Conservation (phyloP, 2,888 invertebrate species). For the Molorchus minor region DNA sequence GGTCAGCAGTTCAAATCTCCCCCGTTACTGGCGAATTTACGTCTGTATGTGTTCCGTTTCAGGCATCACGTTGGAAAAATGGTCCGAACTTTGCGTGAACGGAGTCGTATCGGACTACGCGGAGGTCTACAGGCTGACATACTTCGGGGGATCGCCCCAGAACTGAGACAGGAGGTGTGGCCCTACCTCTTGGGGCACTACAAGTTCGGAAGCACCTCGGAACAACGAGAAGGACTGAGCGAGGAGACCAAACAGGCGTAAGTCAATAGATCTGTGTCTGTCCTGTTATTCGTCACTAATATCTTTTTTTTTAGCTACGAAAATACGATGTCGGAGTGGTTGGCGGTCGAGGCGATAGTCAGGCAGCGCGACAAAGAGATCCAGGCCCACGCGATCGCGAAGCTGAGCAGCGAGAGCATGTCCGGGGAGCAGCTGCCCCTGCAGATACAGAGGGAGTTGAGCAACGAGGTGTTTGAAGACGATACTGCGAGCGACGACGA, state of each 20-base stretch:
- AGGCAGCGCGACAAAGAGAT: slow-evolving; percentile 82
- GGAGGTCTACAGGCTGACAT: slow-evolving; percentile 84
- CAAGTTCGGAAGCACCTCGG: slow-evolving; percentile 76
- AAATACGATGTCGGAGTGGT: slow-evolving; percentile 94
- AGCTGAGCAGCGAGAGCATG: slow-evolving; percentile 80
- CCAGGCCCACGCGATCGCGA: slow-evolving; percentile 85
- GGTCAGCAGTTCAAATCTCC: too few species aligned
- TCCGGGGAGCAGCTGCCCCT: slow-evolving; percentile 62
- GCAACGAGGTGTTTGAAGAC: slow-evolving; percentile 64
- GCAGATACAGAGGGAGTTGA: slow-evolving; percentile 63
- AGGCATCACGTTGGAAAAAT: slow-evolving; percentile 78
- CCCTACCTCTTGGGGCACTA: slow-evolving; percentile 89
- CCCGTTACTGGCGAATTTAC: too few species aligned
- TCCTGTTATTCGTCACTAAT: too few species aligned
- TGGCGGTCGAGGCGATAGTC: slow-evolving; percentile 93
- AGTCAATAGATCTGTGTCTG: slow-evolving; percentile 35
- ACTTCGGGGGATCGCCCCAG: slow-evolving; percentile 88
- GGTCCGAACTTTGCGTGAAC: slow-evolving; percentile 74
- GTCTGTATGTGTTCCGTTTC: too few species aligned
- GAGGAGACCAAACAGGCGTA: slow-evolving; percentile 70
- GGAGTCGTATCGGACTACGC: slow-evolving; percentile 71
- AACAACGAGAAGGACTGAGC: slow-evolving; percentile 74
- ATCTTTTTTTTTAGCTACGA: slow-evolving; percentile 72
- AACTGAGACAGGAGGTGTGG: slow-evolving; percentile 84
- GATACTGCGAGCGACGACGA: slow-evolving; percentile 59